Conservation (phyloP, 2,888 invertebrate genomes). For the Orchesellides sinensis region DNA sequence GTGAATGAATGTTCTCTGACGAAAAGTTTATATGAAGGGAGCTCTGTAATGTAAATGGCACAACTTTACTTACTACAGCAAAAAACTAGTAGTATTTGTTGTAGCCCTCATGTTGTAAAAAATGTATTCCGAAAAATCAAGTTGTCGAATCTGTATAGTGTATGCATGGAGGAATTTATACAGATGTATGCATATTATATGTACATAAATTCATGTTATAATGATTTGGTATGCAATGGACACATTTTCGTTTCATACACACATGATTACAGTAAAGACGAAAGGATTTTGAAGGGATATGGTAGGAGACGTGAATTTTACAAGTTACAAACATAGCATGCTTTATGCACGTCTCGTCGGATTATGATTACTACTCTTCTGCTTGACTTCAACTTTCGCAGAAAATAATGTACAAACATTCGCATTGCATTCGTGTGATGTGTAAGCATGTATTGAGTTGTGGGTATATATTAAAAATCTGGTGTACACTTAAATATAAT, state of each 20-base stretch:
- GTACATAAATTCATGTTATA: too few relatives aligned
- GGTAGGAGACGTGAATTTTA: not conserved
- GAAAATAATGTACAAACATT: constrained; percentile 19
- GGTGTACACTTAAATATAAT: not conserved
- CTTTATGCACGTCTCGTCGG: constrained; percentile 36
- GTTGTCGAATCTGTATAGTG: too few relatives aligned
- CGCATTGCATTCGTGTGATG: not conserved
- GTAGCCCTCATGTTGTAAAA: not conserved
- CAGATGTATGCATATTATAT: too few relatives aligned
- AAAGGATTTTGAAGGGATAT: constrained; percentile 33
- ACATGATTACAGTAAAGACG: too few relatives aligned
- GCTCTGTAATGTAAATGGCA: too few relatives aligned
- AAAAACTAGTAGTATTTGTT: too few relatives aligned
- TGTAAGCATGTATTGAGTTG: not conserved
- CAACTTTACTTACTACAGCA: too few relatives aligned
- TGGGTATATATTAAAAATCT: not conserved
- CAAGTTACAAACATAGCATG: not conserved
- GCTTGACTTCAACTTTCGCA: constrained; percentile 17
- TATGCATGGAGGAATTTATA: too few relatives aligned
- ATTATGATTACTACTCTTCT: constrained; percentile 29
- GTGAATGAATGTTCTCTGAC: not conserved
- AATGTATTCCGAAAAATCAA: too few relatives aligned
- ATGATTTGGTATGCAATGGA: not conserved
- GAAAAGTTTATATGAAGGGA: not conserved
- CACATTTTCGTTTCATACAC: not conserved